Evolutionary conservation across 2,797 vertebrate genomes (phyloP).

Genomic region (Rhinichthys osculus): DNA sequence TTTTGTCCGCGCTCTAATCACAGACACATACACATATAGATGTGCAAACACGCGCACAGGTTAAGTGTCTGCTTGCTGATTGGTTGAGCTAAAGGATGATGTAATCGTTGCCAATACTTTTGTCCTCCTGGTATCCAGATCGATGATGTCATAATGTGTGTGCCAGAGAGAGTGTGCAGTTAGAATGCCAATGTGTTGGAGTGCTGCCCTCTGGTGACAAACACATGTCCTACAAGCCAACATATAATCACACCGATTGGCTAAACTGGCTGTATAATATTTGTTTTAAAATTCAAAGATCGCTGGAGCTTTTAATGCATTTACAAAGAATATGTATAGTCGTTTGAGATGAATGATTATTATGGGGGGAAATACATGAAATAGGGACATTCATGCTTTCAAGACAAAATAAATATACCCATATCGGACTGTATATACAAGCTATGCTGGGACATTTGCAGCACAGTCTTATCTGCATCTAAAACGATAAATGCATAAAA

Average conservation of each 20-base stretch:
- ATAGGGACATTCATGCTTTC: neutral
- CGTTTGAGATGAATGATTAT: neutral
- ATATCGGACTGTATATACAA: neutral
- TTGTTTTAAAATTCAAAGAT: neutral
- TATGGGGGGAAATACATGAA: neutral
- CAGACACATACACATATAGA: constrained; percentile 45
- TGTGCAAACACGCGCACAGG: constrained; percentile 61
- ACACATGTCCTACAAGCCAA: constrained; percentile 17
- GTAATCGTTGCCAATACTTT: constrained; percentile 92
- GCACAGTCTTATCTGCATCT: neutral
- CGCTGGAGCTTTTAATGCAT: neutral
- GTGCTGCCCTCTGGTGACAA: constrained; percentile 53
- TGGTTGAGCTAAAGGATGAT: constrained; percentile 78
- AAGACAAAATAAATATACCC: neutral
- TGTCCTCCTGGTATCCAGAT: constrained; percentile 64
- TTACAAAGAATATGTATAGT: neutral
- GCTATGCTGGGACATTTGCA: neutral
- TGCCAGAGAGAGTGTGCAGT: constrained; percentile 43
- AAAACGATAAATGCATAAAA: neutral
- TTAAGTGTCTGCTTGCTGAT: constrained; percentile 65
- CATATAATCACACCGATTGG: constrained; percentile 10
- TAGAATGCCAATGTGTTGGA: constrained; percentile 55
- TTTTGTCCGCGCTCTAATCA: constrained; percentile 45
- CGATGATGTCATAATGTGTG: constrained; percentile 68
- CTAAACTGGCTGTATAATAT: neutral